phyloP scores from a whole-genome alignment of 2,888 invertebrate species.

The Malthinus seriepunctatus region DNA sequence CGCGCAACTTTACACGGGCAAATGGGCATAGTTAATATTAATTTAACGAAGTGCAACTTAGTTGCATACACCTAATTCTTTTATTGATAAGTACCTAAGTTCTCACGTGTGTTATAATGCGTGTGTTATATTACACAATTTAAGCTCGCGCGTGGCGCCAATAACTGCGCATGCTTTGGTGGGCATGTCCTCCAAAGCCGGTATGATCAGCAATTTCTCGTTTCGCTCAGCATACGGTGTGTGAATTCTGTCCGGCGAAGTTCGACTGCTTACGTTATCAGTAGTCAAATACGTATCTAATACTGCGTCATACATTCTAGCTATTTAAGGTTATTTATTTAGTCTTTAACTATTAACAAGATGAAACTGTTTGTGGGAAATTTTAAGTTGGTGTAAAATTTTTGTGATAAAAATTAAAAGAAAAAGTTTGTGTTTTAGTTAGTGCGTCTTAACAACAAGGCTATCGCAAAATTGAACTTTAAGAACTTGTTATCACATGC shows the following conservation, averaged over 20 bases:
- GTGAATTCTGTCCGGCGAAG: slow-evolving; percentile 35
- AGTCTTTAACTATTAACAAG: too few species aligned
- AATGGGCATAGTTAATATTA: too few species aligned
- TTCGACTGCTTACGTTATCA: slow-evolving; percentile 23
- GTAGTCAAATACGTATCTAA: slow-evolving; percentile 8
- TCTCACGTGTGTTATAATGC: slow-evolving; percentile 46
- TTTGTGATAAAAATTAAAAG: neutral
- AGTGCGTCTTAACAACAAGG: slow-evolving; percentile 37
- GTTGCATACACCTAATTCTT: neutral
- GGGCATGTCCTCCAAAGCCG: slow-evolving; percentile 45
- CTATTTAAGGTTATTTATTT: too few species aligned
- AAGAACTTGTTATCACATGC: slow-evolving; percentile 35
- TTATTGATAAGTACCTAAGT: neutral
- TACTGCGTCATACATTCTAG: slow-evolving; percentile 33
- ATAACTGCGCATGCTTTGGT: slow-evolving; percentile 46
- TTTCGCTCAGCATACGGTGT: slow-evolving; percentile 37
- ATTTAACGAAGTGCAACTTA: too few species aligned
- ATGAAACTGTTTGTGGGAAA: slow-evolving; percentile 5
- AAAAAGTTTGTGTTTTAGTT: slow-evolving; percentile 19
- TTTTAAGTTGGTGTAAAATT: neutral
- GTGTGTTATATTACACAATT: slow-evolving; percentile 51
- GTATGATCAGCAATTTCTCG: slow-evolving; percentile 30
- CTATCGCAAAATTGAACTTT: slow-evolving; percentile 38
- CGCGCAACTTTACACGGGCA: too few species aligned
- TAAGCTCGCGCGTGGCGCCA: slow-evolving; percentile 52